Percentiles rank a stretch among this genome's conserved stretches.
These are phyloP conservation scores for Yponomeuta malinellus DNA, from an alignment of 2,888 invertebrate genomes.

Conservation along the genomic window DNA sequence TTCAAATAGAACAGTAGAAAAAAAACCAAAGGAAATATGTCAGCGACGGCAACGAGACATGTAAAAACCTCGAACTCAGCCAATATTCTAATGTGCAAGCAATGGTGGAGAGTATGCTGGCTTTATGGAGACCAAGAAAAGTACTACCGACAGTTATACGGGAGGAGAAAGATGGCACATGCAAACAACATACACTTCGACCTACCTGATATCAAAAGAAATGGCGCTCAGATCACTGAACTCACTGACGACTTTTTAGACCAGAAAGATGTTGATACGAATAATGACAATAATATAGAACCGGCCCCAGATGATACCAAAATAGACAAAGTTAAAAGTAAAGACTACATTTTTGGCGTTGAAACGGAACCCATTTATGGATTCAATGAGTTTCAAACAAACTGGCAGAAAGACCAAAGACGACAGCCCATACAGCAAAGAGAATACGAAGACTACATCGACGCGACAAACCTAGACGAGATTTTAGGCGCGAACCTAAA, in stretches of 20 bases:
- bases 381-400: constrained; percentile 43
- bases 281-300: constrained; percentile 31
- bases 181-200: constrained; percentile 54
- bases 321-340: constrained; percentile 22
- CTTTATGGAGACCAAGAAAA: constrained; percentile 91
- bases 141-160: constrained; percentile 88
- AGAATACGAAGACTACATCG: constrained; percentile 56
- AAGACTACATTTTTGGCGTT: constrained; percentile 37
- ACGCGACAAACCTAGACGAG: constrained; percentile 56
- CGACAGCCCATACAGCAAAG: constrained; percentile 60
- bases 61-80: constrained; percentile 76
- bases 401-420: constrained; percentile 72
- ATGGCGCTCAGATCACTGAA: constrained; percentile 70
- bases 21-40: neutral
- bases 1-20: neutral
- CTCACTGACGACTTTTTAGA: constrained; percentile 68
- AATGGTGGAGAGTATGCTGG: constrained; percentile 94
- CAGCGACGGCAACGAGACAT: constrained; percentile 68
- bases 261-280: constrained; percentile 24
- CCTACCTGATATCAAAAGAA: constrained; percentile 50
- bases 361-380: constrained; percentile 62
- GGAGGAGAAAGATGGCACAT: constrained; percentile 68
- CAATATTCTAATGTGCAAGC: constrained; percentile 87
- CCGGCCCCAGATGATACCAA: constrained; percentile 55
- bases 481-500: constrained; percentile 47